phyloP scores from a whole-genome alignment of 2,113 vertebrate genomes.

The Zosterops hypoxanthus region DNA sequence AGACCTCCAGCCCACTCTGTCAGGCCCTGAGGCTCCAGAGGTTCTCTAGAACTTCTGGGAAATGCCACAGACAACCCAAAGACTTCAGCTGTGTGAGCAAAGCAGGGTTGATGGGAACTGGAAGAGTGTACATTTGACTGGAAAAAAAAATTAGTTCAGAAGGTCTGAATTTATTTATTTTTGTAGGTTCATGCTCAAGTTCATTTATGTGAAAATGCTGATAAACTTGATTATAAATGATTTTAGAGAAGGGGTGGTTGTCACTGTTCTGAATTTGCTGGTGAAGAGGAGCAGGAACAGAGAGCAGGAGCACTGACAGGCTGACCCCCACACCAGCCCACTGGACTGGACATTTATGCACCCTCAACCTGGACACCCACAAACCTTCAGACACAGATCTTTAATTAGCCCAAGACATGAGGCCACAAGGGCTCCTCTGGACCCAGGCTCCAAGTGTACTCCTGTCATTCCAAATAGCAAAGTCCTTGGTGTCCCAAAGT shows the following conservation, averaged over 20 bases:
- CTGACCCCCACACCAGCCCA: background rate
- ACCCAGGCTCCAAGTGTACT: background rate
- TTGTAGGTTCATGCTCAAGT: background rate
- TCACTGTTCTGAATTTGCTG: background rate
- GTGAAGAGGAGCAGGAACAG: background rate
- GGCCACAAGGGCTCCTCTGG: background rate
- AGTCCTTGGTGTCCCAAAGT: background rate
- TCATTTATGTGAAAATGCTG: background rate
- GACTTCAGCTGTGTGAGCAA: background rate
- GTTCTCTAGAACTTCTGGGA: constrained; percentile 33
- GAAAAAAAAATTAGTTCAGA: background rate
- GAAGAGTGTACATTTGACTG: background rate
- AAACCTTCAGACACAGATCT: background rate
- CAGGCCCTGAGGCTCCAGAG: background rate
- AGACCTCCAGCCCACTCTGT: constrained; percentile 12
- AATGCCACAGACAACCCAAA: background rate
- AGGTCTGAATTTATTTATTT: background rate
- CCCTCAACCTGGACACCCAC: accelerated
- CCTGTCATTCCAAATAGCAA: background rate
- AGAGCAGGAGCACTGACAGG: background rate
- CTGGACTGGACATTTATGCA: accelerated
- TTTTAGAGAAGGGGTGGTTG: background rate
- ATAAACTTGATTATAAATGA: background rate
- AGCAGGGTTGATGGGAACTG: background rate
- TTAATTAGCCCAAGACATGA: background rate